These are phyloP conservation scores for Aplochiton taeniatus DNA, from an alignment of 2,797 vertebrate species.

Conservation along the genomic window DNA sequence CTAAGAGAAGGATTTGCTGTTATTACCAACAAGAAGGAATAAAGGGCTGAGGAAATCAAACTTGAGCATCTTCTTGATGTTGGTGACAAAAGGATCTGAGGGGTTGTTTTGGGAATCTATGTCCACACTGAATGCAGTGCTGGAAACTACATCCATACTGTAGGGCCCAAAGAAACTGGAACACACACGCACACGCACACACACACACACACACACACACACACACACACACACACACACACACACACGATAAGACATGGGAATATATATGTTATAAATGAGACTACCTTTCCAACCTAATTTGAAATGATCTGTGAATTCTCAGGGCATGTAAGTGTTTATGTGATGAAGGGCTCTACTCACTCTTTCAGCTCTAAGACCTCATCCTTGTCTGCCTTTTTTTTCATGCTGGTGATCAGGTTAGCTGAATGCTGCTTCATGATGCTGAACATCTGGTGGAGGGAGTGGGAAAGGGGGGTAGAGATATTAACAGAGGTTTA, in stretches of 20 bases:
- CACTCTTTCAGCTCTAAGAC: constrained; percentile 66
- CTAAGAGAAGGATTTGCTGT: background rate
- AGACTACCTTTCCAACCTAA: background rate
- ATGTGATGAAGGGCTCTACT: constrained; percentile 27
- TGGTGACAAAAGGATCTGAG: constrained; percentile 73
- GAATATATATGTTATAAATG: background rate
- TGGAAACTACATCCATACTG: constrained; percentile 82
- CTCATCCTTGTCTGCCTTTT: constrained; percentile 61
- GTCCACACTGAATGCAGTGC: constrained; percentile 79
- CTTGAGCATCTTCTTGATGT: constrained; percentile 78
- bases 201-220: background rate
- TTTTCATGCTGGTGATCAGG: constrained; percentile 65
- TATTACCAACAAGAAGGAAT: constrained; percentile 60
- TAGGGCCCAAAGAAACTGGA: constrained; percentile 75
- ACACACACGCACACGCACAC: constrained; percentile 7
- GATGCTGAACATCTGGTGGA: constrained; percentile 75
- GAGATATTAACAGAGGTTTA: no score
- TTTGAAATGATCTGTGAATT: background rate
- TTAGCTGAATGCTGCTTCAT: constrained; percentile 68
- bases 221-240: constrained; percentile 5
- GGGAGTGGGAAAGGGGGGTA: background rate
- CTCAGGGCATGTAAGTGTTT: background rate
- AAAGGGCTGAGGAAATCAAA: constrained; percentile 65
- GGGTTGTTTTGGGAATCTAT: constrained; percentile 80
- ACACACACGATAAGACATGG: background rate